phyloP scores from a whole-genome alignment of 2,888 invertebrate genomes.

The Zeuzera pyrina region DNA sequence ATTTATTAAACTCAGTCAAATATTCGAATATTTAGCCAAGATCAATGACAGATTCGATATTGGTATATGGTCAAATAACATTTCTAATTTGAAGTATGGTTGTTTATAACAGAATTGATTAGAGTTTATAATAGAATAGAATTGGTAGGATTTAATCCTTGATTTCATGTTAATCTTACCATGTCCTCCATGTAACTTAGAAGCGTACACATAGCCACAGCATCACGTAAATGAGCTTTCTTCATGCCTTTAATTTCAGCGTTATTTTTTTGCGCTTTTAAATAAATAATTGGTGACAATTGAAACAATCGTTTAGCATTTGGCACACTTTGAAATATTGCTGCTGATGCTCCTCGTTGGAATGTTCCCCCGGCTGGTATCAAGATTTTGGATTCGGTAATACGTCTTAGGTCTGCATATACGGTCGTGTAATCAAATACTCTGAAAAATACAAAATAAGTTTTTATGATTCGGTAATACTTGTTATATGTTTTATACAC shows the following conservation, averaged over 20 bases:
- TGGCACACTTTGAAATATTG: constrained; percentile 75
- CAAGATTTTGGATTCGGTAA: constrained; percentile 76
- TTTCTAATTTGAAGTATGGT: too few species aligned
- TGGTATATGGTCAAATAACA: too few species aligned
- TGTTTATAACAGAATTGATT: too few species aligned
- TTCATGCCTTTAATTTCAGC: constrained; percentile 87
- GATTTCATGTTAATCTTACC: too few species aligned
- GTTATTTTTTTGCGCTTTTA: constrained; percentile 91
- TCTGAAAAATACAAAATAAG: too few species aligned
- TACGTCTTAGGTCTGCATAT: constrained; percentile 78
- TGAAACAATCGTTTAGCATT: constrained; percentile 71
- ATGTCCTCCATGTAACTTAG: constrained; percentile 65
- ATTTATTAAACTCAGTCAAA: too few species aligned
- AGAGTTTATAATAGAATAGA: too few species aligned
- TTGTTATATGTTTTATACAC: too few species aligned
- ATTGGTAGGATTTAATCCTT: too few species aligned
- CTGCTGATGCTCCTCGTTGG: constrained; percentile 81
- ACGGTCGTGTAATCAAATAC: constrained; percentile 79
- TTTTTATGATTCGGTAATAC: neutral
- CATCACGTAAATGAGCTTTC: constrained; percentile 89
- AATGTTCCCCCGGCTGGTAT: constrained; percentile 80
- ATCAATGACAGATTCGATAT: too few species aligned
- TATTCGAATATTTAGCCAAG: too few species aligned
- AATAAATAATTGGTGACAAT: constrained; percentile 85
- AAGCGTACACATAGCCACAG: constrained; percentile 90